Evolutionary conservation across 2,888 invertebrate genomes (phyloP).

Genomic region (Athripsodes cinereus): DNA sequence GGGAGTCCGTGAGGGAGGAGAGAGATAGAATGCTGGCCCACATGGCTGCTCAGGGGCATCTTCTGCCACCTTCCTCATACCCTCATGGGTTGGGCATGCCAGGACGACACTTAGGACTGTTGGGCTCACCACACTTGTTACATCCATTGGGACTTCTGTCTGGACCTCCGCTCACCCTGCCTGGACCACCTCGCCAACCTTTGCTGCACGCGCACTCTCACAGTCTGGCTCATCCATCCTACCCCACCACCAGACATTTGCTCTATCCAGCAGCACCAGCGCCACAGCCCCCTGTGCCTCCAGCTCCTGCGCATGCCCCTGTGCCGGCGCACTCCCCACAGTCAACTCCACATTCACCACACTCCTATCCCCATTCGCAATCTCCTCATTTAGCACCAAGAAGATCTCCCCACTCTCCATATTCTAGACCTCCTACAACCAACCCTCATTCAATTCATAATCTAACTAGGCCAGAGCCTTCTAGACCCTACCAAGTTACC

Average conservation of each 20-base stretch:
- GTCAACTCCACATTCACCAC: constrained; percentile 37
- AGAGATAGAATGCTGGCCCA: constrained; percentile 29
- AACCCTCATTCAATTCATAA: constrained; percentile 27
- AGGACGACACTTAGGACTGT: constrained; percentile 33
- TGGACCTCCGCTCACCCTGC: constrained; percentile 29
- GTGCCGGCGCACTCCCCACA: constrained; percentile 33
- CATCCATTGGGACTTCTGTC: constrained; percentile 20
- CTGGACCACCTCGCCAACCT: constrained; percentile 31
- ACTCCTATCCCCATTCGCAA: constrained; percentile 29
- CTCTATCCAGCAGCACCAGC: constrained; percentile 27
- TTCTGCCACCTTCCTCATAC: constrained; percentile 30
- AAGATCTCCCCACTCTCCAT: constrained; percentile 29
- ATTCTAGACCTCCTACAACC: constrained; percentile 26
- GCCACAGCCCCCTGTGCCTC: constrained; percentile 23
- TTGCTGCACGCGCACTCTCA: constrained; percentile 24
- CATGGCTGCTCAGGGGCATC: constrained; percentile 34
- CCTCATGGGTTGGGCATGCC: constrained; percentile 31
- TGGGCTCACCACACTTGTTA: constrained; percentile 32
- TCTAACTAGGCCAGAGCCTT: constrained; percentile 28
- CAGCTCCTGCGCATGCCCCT: constrained; percentile 34
- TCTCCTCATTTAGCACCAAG: constrained; percentile 27
- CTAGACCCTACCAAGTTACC: constrained; percentile 23
- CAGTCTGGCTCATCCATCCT: constrained; percentile 19
- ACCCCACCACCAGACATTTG: constrained; percentile 26
- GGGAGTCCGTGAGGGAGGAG: constrained; percentile 37